Evolutionary conservation across 1,140 invertebrate species (phyloP), one percentile per base, ranked within the genome.

Genomic region (Drosophila suzukii): DNA sequence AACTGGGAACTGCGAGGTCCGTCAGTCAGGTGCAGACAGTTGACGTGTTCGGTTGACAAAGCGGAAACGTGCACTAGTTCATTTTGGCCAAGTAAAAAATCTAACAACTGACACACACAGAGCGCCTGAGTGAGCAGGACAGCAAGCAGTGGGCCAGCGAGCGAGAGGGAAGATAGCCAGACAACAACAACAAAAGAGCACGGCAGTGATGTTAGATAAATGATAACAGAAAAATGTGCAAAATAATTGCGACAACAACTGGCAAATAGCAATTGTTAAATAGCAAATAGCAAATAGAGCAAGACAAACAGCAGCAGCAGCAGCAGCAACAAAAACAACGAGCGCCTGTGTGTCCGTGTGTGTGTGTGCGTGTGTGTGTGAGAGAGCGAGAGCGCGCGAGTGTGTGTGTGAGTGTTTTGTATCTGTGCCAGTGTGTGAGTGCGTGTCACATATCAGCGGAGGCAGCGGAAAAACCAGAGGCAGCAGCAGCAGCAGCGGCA

Each of bases 11-110:
- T 59, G 62, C 68, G 56, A 66, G 44, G 63, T 38, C 53, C 68
- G 67, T 90, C 80, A 90, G 90, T 91, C 86, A 91, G 90, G 86
- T 91, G 90, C 86, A 91, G 90, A 90, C 90, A 91, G 90, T 91
- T 91, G 90, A 90, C 90, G 90, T 89, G 90, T 82, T 82, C 86
- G 90, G 90, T 91, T 91, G 80, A 89, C 86, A 71, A 61, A 53
- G 78, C 90, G 90, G 89, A 75, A 78, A 59, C 34, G 75, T 66
- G 82, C 68, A 75, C 66, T 41, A 38, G 53, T 27, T 56, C 30
- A 56, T 71, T 71, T 62, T 71, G 15, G 30, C 27, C 38, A 62
- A 62, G 30, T 11, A 53, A 43, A 39, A 60, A 66, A 20, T 27
- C 27, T 5, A 51, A 17, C 43, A 62, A 78, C 56, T 54, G 56